Base-by-base conservation (phyloP, 1,140 invertebrate genomes). In the Polypedilum vanderplanki region DNA sequence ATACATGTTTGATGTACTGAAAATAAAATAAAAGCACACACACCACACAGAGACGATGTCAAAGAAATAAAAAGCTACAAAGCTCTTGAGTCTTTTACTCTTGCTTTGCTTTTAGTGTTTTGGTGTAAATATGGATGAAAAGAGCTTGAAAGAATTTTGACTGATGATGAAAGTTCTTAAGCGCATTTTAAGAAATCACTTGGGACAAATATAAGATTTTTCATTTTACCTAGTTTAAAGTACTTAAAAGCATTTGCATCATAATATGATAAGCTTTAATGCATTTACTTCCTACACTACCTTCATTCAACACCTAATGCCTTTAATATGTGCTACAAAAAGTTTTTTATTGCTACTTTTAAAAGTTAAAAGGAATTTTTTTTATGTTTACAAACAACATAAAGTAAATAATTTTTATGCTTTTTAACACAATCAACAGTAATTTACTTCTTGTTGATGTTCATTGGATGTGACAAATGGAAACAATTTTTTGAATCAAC, bases 231-330 rank as follows among this genome's bases (percentile, higher is more conserved):
- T 33, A 33, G 24, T 33, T 33, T 33, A 5, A 33, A 33, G 24
- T 57, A 12, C 46, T 57, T 57, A 57, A 57, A 57, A 57, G 46
- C 46, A 57, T 57, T 57, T 57, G 46, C 46, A 57, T 57, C 46
- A 57, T 57, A 12, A n/a, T 57, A 57, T 57, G 46, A 57, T 57
- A 57, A 57, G 46, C 46, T 57, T 12, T 12, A 57, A 57, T 57
- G 46, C 46, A 57, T 57, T 57, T 57, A 57, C 46, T 57, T 57
- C 15, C 12, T 57, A 1, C 15, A 57, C 46, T 57, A 4, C n/a
- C 46, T n/a, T 1, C 46, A 57, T 15, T n/a, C 46, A 57, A 57
- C 46, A 12, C 24, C 24, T 33, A 33, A 33, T 33, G 24, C 24
- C 24, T 33, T 33, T 33, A 33, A 33, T 33, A 33, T 33, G 24